Conservation (phyloP, 2,797 vertebrate species). For the Odontamblyopus lacepedii region DNA sequence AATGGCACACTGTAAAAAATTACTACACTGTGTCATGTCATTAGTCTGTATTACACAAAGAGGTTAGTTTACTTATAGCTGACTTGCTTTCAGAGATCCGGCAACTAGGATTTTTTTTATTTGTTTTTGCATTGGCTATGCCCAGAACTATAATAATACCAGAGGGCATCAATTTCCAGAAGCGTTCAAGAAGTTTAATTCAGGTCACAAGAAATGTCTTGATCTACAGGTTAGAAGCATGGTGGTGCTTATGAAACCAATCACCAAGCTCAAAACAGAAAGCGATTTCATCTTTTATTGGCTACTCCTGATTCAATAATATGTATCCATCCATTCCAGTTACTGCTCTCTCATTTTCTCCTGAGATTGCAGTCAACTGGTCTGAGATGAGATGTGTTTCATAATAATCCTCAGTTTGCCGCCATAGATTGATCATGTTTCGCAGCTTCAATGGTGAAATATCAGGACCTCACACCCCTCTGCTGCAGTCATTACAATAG, state of each 20-base stretch:
- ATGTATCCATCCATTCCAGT: neutral
- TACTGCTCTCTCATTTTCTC: neutral
- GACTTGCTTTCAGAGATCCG: neutral
- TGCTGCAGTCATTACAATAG: slow-evolving; percentile 4
- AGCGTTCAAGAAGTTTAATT: neutral
- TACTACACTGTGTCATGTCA: neutral
- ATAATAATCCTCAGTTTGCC: neutral
- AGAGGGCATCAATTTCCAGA: too few relatives aligned
- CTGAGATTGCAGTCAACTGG: slow-evolving; percentile 6
- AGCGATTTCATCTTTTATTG: slow-evolving; percentile 8
- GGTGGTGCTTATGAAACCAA: slow-evolving; percentile 13
- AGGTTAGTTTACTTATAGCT: neutral
- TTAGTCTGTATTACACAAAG: neutral
- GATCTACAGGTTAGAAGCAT: slow-evolving; percentile 9
- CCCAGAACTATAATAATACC: too few relatives aligned
- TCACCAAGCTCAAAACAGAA: slow-evolving; percentile 16
- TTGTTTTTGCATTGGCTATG: neutral
- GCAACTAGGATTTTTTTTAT: neutral
- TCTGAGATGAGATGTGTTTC: slow-evolving; percentile 1
- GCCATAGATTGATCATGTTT: neutral
- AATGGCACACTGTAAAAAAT: neutral
- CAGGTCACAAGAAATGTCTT: neutral
- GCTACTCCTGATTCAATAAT: neutral
- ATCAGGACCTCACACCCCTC: neutral
- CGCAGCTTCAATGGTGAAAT: slow-evolving; percentile 2